Base-by-base conservation (phyloP, 2,797 vertebrate genomes). In the Sebastes minor region DNA sequence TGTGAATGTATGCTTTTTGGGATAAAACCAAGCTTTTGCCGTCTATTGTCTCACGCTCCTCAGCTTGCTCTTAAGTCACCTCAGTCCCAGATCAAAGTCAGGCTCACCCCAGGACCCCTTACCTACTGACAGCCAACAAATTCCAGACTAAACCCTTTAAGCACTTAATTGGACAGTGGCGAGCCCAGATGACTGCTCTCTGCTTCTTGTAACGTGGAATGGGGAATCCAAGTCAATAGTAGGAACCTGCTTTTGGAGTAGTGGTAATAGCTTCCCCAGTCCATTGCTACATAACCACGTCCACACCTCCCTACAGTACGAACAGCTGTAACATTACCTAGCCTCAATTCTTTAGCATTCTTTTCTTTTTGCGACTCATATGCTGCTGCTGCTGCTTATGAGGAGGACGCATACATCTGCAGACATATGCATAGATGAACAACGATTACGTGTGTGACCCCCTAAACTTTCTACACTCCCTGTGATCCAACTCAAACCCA, bases 51-150 rank as follows among this genome's bases (percentile, higher is more conserved):
- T 88, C 85, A 87, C 46, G 76, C 80, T 89, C 88, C 81, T 90
- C 71, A 52, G 71, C 80, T 76, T 33, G 82, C 79, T 87, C 74
- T 60, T 5, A 82, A 89, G 86, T 93, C 88, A 90, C 79, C 82
- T 90, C 73, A 81, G 82, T 80, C 76, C 60, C 82, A 85, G 91
- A 94, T 95, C 88, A 95, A 95, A 94, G 93, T 70, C 62, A 60
- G 66, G n/a, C 83, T 89, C 86, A 82, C 84, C 70, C 28, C 81
- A 60, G 82, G 88, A 93, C 85, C 93, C 88, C 87, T 90, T 85
- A 92, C 90, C 88, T 88, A 86, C 90, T 90, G 92, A 95, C 93
- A 89, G 89, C 87, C 88, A 90, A 90, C 91, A 93, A 93, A 94
- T 93, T 95, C 93, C 89, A 88, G 12, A 82, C 84, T 89, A 87